Conservation (phyloP, 2,888 invertebrate genomes). For the Amiota communis region DNA sequence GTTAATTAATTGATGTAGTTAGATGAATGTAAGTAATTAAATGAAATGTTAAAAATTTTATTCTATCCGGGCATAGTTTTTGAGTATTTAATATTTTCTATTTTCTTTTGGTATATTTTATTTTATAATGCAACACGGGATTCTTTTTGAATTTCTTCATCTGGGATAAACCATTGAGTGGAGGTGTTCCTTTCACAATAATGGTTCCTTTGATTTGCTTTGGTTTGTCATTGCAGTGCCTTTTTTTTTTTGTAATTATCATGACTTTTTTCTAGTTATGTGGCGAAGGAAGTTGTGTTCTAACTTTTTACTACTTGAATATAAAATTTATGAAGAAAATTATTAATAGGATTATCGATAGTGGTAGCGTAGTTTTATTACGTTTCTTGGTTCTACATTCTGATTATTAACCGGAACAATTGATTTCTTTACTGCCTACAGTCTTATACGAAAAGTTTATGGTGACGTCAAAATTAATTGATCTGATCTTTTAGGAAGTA, state of each 20-base stretch:
- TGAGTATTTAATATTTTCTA: conserved; percentile 57
- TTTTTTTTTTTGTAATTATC: conserved; percentile 95
- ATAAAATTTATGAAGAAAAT: no score
- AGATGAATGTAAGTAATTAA: no score
- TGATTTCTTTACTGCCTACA: conserved; percentile 97
- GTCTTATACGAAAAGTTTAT: conserved; percentile 96
- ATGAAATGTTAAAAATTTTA: no score
- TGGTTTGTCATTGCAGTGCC: conserved; percentile 99
- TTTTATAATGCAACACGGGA: conserved; percentile 80
- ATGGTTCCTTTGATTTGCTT: conserved; percentile 92
- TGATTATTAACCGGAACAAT: conserved; percentile 98
- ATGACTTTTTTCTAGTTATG: conserved; percentile 99
- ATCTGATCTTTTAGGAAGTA: conserved; percentile 33
- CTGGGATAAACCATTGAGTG: conserved; percentile 97
- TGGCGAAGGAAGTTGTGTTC: no score
- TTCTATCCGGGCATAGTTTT: conserved; percentile 95
- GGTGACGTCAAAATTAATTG: conserved; percentile 98
- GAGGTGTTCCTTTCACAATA: conserved; percentile 97
- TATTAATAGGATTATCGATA: conserved; percentile 99
- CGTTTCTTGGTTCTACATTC: conserved; percentile 97
- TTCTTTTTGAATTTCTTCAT: conserved; percentile 98
- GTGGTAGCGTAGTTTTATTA: conserved; percentile 99
- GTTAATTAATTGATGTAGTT: no score
- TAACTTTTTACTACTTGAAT: no score
- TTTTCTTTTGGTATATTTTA: not conserved